These are phyloP conservation scores for Aythya baeri DNA, from an alignment of 2,113 vertebrate genomes.

Conservation along the genomic window DNA sequence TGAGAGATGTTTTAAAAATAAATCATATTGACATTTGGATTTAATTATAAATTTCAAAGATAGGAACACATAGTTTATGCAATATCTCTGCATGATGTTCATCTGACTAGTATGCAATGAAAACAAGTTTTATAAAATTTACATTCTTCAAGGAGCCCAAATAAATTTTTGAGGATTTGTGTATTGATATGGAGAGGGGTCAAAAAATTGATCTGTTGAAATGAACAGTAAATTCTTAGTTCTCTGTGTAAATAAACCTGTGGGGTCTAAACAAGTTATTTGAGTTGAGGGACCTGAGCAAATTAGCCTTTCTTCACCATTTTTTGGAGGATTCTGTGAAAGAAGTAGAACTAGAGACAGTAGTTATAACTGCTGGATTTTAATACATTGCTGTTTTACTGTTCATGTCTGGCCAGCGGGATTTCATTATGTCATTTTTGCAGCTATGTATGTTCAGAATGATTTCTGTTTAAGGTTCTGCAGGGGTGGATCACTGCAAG, in stretches of 20 bases:
- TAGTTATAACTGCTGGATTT: neutral
- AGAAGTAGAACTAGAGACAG: neutral
- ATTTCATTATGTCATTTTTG: neutral
- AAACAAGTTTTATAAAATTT: neutral
- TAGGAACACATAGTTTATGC: slow-evolving; percentile 10
- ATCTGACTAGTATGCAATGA: neutral
- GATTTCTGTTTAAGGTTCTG: neutral
- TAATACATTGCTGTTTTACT: neutral
- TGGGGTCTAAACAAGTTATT: accelerated
- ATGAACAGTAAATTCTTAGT: neutral
- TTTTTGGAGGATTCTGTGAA: neutral
- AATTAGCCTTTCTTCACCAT: neutral
- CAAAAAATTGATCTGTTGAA: neutral
- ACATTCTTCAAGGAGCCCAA: neutral
- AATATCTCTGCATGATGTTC: neutral
- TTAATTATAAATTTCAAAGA: slow-evolving; percentile 38
- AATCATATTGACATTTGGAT: slow-evolving; percentile 38
- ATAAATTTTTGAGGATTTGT: neutral
- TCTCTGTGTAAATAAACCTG: neutral
- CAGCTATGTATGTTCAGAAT: neutral
- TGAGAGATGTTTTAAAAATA: slow-evolving; percentile 44
- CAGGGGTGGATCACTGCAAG: neutral
- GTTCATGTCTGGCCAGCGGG: neutral
- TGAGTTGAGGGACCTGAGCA: accelerated
- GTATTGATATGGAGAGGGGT: neutral